Evolutionary conservation across 2,113 vertebrate genomes (phyloP), one percentile per base, ranked within the genome.

Genomic region (Hemicordylus capensis): DNA sequence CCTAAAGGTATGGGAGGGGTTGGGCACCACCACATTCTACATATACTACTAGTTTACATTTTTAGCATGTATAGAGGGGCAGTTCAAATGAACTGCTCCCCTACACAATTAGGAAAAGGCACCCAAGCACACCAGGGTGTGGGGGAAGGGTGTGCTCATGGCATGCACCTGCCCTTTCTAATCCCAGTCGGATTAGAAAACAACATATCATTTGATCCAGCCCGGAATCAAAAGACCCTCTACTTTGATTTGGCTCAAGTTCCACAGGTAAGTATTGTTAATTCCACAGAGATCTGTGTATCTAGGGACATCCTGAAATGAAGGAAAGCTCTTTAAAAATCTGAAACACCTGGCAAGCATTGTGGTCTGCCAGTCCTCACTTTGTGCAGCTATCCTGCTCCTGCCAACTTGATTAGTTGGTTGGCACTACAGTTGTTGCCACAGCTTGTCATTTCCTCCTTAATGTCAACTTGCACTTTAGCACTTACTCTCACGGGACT

Each of bases 381-480:
- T 61, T 39, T 39, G 31, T 39, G 67, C 72, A n/a, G 67, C 19
- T 39, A 26, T 54, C 44, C n/a, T 26, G n/a, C 44, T 44, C 54
- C n/a, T n/a, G n/a, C n/a, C 63, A 78, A 44, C 66, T 73, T 80
- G 67, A 80, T 78, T 31, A 80, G n/a, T 34, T 72, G 44, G 76
- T 63, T 85, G 67, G 84, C 66, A 4, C 66, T 34, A 42, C 56
- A 88, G 85, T 51, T 76, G 8, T 74, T 51, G 42, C 83, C 0
- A 54, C 46, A 89, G 72, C 56, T 51, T 79, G 59, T 86, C 1
- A 90, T 73, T 89, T 88, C 87, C 73, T 91, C 83, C 85, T 28
- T 80, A 46, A 79, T 76, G 81, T 84, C 79, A 75, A 5, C 81
- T 83, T 87, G 37, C 76, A 77, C 72, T 90, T 92, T 85, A 88